These are phyloP conservation scores for Myripristis murdjan DNA, from an alignment of 2,797 vertebrate species.

Conservation along the genomic window DNA sequence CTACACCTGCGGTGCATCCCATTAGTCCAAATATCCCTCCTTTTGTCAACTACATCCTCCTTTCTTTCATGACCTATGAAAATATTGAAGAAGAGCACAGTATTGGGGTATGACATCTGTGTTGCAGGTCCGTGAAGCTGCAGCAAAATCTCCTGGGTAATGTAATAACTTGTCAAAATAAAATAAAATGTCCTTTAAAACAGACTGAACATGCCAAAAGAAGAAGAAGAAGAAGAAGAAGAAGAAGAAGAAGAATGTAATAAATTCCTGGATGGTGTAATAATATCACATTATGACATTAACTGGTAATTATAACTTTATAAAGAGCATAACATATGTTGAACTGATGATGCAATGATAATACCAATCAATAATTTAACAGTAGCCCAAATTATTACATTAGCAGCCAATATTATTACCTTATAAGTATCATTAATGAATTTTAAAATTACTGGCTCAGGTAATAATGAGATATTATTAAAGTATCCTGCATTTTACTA, in stretches of 20 bases:
- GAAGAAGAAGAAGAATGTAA: too few relatives aligned
- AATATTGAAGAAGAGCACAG: slow-evolving; percentile 36
- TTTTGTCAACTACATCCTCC: slow-evolving; percentile 67
- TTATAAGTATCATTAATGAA: not conserved
- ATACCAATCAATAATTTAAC: not conserved
- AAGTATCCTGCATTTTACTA: too few relatives aligned
- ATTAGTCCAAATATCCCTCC: slow-evolving; percentile 80
- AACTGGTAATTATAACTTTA: too few relatives aligned
- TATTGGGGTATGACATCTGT: slow-evolving; percentile 6
- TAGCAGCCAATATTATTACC: too few relatives aligned
- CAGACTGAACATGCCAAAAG: too few relatives aligned
- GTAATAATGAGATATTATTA: not conserved
- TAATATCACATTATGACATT: too few relatives aligned
- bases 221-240: too few relatives aligned
- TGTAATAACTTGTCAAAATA: not conserved
- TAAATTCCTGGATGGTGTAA: too few relatives aligned
- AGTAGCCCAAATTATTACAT: too few relatives aligned
- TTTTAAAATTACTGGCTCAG: not conserved
- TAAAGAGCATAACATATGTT: too few relatives aligned
- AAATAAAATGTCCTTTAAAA: not conserved
- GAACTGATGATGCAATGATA: not conserved
- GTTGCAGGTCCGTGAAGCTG: slow-evolving; percentile 18
- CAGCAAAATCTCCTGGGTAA: slow-evolving; percentile 13
- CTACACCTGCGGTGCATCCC: slow-evolving; percentile 76
- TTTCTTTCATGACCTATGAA: slow-evolving; percentile 55